Base-by-base conservation (phyloP, 2,113 vertebrate species). In the Setophaga kirtlandii region DNA sequence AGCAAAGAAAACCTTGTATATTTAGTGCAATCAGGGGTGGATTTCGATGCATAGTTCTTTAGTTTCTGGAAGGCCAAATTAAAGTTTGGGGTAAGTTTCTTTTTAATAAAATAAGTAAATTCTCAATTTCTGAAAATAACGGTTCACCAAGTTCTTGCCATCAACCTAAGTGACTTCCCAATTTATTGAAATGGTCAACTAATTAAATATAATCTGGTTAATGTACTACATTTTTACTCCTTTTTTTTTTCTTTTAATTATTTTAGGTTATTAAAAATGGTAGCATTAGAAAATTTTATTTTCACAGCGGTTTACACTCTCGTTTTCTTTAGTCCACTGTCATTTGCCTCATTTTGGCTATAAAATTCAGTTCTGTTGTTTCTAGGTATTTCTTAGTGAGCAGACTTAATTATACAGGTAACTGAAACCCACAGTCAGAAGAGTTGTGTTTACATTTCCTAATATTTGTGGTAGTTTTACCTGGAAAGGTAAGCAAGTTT, bases 1-100 rank as follows among this genome's bases (percentile, higher is more conserved):
- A n/a, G 10, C 3, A 56, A 28, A 9, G 2, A 49, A 74, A 82
- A 15, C 0, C 2, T 6, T 68, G 1, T 12, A 10, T 23, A 41
- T 23, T 53, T 35, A 67, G 4, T 4, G 64, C 23, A 39, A 13
- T 39, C 12, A 18, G 4, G 11, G 1, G 1, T 46, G 5, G 3
- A 58, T 78, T 82, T 88, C 23, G 9, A 18, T 14, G 13, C 0
- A 0, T 9, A 23, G 4, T 11, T 80, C 4, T 35, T 63, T 25
- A 47, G 6, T 47, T 73, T 74, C 7, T 62, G 11, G 5, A 53
- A 84, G 75, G 3, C 1, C 28, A 81, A 39, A 16, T 17, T 31
- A 41, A 80, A 65, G 4, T 42, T 79, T 64, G 76, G 5, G 2
- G 1, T 35, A 58, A n/a, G 1, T 15, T 76, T 56, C 2, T 39